These are phyloP conservation scores for Perithous albicinctus DNA, from an alignment of 2,888 invertebrate species.

Conservation along the genomic window DNA sequence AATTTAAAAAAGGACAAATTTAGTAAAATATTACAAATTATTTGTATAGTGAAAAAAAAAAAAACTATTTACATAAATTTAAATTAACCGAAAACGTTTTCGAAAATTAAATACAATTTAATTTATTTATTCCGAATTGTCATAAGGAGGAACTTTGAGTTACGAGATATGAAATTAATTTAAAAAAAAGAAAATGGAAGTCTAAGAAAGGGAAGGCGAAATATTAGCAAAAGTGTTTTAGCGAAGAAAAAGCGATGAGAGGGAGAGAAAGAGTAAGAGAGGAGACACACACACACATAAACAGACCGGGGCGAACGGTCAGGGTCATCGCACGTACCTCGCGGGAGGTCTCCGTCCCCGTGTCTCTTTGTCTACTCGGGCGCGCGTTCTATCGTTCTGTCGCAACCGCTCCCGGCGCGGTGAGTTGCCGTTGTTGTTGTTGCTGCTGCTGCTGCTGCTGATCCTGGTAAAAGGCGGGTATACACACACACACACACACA, in stretches of 20 bases:
- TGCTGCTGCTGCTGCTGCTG: conserved; percentile 13
- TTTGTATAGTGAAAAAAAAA: too few species aligned
- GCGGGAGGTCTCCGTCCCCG: conserved; percentile 68
- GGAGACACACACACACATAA: conserved; percentile 24
- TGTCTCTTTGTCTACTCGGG: conserved; percentile 63
- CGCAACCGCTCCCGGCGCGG: conserved; percentile 71
- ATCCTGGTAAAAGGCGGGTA: conserved; percentile 55
- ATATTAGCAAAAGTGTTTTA: neutral
- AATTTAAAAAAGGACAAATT: too few species aligned
- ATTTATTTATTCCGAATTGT: too few species aligned
- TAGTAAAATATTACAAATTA: too few species aligned
- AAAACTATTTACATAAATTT: too few species aligned
- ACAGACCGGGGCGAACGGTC: conserved; percentile 70
- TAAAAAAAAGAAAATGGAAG: neutral
- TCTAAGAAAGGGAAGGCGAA: neutral
- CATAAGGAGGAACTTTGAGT: too few species aligned
- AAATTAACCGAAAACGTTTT: too few species aligned
- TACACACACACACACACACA: too few species aligned
- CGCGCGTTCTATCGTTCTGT: conserved; percentile 71
- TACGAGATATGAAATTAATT: too few species aligned
- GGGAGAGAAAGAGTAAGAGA: neutral
- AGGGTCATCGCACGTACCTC: conserved; percentile 69
- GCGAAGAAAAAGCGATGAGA: neutral
- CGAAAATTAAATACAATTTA: too few species aligned
- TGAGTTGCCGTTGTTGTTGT: conserved; percentile 52